phyloP scores from a whole-genome alignment of 2,113 vertebrate species.

The Halcyon senegalensis region DNA sequence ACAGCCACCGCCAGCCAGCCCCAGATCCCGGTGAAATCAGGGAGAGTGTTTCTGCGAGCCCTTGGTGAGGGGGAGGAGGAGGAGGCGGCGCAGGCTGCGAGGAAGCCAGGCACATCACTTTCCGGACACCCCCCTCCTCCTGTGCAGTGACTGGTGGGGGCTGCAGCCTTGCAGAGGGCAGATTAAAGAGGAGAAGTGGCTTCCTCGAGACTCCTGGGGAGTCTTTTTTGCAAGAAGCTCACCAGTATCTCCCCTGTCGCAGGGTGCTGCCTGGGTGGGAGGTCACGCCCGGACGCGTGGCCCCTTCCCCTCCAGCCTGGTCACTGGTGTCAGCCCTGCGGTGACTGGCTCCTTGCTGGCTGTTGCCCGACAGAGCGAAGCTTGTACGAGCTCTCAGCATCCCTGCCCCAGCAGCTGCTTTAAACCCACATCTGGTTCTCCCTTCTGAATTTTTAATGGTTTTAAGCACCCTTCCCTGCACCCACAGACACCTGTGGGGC shows the following conservation, averaged over 20 bases:
- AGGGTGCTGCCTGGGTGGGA: background rate
- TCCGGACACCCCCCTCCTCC: background rate
- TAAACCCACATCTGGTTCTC: background rate
- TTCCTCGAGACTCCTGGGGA: background rate
- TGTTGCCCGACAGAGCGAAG: background rate
- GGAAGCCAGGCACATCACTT: background rate
- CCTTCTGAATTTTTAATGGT: background rate
- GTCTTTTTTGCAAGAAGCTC: background rate
- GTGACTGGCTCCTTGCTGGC: background rate
- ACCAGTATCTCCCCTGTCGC: background rate
- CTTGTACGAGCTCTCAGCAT: fast-evolving
- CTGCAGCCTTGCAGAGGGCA: background rate
- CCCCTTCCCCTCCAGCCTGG: background rate
- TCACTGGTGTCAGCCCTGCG: background rate
- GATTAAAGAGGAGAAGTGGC: conserved; percentile 48
- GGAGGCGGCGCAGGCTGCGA: background rate
- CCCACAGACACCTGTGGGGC: fast-evolving
- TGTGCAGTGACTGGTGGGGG: background rate
- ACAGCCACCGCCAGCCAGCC: conserved; percentile 21
- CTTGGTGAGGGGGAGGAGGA: conserved; percentile 35
- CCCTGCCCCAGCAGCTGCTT: background rate
- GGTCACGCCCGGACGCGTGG: background rate
- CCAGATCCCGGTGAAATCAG: conserved; percentile 56
- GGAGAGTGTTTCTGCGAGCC: conserved; percentile 23
- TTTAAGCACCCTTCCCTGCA: background rate